Evolutionary conservation across 2,797 vertebrate genomes (phyloP), one percentile per base, ranked within the genome.

Genomic region (Varecia variegata): DNA sequence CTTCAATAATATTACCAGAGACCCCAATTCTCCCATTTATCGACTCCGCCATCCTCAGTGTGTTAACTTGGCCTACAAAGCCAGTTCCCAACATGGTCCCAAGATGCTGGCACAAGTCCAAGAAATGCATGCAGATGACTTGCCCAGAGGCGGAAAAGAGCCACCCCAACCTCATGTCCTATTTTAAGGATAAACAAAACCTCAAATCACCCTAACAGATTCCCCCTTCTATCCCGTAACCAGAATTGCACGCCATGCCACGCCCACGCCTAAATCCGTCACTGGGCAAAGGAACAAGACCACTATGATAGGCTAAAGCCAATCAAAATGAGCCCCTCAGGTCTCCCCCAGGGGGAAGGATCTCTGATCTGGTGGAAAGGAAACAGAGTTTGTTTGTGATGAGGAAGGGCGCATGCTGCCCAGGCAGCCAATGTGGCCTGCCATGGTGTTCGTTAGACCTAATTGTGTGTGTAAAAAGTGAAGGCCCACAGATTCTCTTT

Each of bases 401-500:
- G 4, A 30, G 14, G 23, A 68, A 2, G 38, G 7, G n/a, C 2
- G 0, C 12, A 0, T 18, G 9, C 7, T 17, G 43, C 18, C 56
- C 47, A 79, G 18, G 43, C 76, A 79, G 47, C 27, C 71, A 25
- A 14, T 54, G 13, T 3, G 21, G 12, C 54, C 71, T 54, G 25
- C 45, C 54, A 5, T 35, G 23, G 27, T 32, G 13, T 71, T 23
- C 50, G 45, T 14, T 38, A 56, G 27, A 76, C 60, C 10, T 47
- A 17, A 68, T 14, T 25, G n/a, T 23, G 4, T 9, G 11, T 14
- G 11, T n/a, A 40, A 17, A 20, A 73, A 68, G 18, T 8, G 35
- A 25, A 86, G 54, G 15, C 5, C 40, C 21, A 10, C 2, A 68
- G 60, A 15, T 60, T 92, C 45, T 40, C 50, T 27, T 92, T 67